phyloP scores from a whole-genome alignment of 2,113 vertebrate genomes.

The Gallinago media region DNA sequence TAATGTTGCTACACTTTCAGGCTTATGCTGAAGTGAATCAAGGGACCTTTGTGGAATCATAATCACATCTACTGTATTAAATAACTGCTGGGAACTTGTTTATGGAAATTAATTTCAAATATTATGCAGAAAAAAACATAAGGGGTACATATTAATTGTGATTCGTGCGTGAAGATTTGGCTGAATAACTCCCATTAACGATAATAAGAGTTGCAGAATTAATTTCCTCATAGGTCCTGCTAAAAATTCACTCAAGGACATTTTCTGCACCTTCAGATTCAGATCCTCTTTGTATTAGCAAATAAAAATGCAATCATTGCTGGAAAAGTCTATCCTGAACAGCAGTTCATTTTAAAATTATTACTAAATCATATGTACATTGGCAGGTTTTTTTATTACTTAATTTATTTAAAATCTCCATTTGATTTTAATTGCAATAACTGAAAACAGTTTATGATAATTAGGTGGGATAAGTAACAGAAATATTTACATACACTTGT shows the following conservation, averaged over 20 bases:
- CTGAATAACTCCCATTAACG: slow-evolving; percentile 36
- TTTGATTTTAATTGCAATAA: not conserved
- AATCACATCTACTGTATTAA: not conserved
- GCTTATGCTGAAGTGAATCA: not conserved
- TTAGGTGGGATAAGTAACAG: not conserved
- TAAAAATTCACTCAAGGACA: slow-evolving; percentile 15
- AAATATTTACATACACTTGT: not conserved
- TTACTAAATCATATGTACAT: not conserved
- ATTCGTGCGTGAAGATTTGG: not conserved
- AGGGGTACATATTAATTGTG: slow-evolving; percentile 29
- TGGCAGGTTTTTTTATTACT: not conserved
- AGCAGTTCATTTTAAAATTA: not conserved
- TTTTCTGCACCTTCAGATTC: not conserved
- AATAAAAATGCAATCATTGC: not conserved
- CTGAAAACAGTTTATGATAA: not conserved
- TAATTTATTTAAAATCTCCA: not conserved
- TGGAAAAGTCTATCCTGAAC: not conserved
- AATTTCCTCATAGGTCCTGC: slow-evolving; percentile 10
- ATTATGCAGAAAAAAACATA: slow-evolving; percentile 12
- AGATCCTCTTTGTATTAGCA: not conserved
- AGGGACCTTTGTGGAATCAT: not conserved
- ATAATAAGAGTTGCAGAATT: slow-evolving; percentile 28
- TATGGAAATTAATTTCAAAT: slow-evolving; percentile 42
- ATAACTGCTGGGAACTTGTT: slow-evolving; percentile 29
- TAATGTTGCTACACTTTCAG: not conserved